Percentiles rank a stretch among this genome's conserved stretches.
phyloP scores from a whole-genome alignment of 30 jellyfish, hydroid and myxozoan genomes.

The Aurelia coerulea region DNA sequence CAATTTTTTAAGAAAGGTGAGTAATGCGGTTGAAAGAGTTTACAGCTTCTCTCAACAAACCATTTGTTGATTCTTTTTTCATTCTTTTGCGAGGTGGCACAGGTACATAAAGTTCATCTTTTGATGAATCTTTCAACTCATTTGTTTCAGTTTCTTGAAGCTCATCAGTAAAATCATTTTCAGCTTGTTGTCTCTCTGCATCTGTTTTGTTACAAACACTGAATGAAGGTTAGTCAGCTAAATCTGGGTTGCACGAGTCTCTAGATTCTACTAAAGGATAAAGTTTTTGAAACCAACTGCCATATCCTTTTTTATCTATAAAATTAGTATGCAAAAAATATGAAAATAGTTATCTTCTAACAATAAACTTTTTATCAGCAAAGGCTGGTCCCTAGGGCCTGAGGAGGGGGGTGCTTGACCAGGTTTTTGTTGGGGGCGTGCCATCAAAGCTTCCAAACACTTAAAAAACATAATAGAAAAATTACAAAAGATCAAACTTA shows the following conservation, averaged over 20 bases:
- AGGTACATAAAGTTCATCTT: conserved; percentile 11
- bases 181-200: not conserved
- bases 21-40: conserved; percentile 12
- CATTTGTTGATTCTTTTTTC: conserved; percentile 5
- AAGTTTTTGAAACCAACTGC: conserved; percentile 37
- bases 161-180: not conserved
- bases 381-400: too few relatives aligned
- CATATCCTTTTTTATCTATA: conserved; percentile 24
- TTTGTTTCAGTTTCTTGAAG: not conserved
- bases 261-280: conserved; percentile 40
- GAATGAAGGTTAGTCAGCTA: conserved; percentile 28
- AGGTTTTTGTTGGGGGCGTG: too few relatives aligned
- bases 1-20: too few relatives aligned
- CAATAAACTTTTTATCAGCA: too few relatives aligned
- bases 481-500: too few relatives aligned
- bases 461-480: too few relatives aligned
- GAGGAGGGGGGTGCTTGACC: too few relatives aligned
- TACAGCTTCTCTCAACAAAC: conserved; percentile 31
- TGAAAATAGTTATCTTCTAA: too few relatives aligned
- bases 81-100: not conserved
- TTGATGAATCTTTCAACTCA: not conserved
- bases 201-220: not conserved
- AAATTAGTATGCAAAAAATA: not conserved
- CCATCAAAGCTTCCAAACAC: too few relatives aligned
- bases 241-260: conserved; percentile 38